Base-by-base conservation (phyloP, 2,888 invertebrate species). In the Onchidella celtica region DNA sequence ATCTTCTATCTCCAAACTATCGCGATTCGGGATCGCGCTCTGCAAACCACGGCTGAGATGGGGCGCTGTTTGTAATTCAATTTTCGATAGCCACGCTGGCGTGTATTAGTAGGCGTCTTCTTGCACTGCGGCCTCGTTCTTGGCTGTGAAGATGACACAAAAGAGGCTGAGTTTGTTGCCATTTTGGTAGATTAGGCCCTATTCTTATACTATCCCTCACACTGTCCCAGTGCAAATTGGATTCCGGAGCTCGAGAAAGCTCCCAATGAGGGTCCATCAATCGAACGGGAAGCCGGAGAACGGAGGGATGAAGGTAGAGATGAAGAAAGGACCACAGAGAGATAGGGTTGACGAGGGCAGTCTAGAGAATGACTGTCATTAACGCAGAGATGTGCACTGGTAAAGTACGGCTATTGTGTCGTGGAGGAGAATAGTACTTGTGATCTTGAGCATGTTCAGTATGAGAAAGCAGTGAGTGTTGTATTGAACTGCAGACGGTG, bases 161-260 rank as follows among this genome's bases (percentile, higher is more conserved):
- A 47, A 24, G n/a, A n/a, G 59, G 24, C 59, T 59, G 59, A n/a
- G 59, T 65, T 29, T 65, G 65, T 65, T 65, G 65, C 65, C 32
- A 65, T 65, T 65, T 32, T 29, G 65, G 32, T 65, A 65, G 65
- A 65, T 65, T 65, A 65, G 65, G 27, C 32, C 72, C 57, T 34
- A 36, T 57, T 73, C 57, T 73, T 57, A 32, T 32, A 29, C 57
- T 57, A 14, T 57, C 72, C 38, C 57, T 55, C 72, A 55, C 27
- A 55, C 72, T 57, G 29, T 57, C 72, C 57, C 57, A n/a, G 55
- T 73, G 29, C 57, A 11, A 55, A 32, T 57, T 57, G 47, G 4
- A 55, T 29, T 73, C 57, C 24, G 57, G 57, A 29, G 17, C 57
- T 55, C 32, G 47, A n/a, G 47, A 47, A 24, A 2, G n/a, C n/a